Conservation (phyloP, 2,797 vertebrate species). For the Pseudomugil gertrudae region DNA sequence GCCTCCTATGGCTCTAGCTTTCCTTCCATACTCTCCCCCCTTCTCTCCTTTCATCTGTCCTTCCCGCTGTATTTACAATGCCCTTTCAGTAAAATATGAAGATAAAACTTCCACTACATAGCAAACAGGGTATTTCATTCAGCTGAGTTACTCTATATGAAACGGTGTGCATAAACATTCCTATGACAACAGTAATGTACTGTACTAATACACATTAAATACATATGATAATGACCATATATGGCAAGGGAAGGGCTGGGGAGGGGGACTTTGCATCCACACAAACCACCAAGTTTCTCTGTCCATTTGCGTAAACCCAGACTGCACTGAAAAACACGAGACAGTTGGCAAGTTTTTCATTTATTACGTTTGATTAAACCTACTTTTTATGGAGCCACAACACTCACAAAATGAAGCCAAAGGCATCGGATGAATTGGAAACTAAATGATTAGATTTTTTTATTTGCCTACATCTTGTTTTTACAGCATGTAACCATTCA, state of each 20-base stretch:
- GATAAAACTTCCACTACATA: slow-evolving; percentile 79
- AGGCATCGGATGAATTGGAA: neutral
- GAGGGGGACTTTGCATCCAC: slow-evolving; percentile 22
- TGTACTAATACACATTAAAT: slow-evolving; percentile 92
- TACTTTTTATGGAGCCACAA: slow-evolving; percentile 3
- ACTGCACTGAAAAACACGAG: slow-evolving; percentile 33
- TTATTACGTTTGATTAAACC: slow-evolving; percentile 9
- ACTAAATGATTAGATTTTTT: neutral
- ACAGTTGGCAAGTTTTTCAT: slow-evolving; percentile 31
- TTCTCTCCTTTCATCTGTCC: slow-evolving; percentile 47
- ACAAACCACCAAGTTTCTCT: slow-evolving; percentile 36
- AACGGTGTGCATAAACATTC: slow-evolving; percentile 83
- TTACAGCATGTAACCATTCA: neutral
- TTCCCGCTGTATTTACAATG: slow-evolving; percentile 76
- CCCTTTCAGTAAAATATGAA: slow-evolving; percentile 70
- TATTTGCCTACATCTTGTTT: neutral
- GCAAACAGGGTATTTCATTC: slow-evolving; percentile 79
- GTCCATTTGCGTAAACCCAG: slow-evolving; percentile 33
- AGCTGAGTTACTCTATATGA: slow-evolving; percentile 81
- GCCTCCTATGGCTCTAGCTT: slow-evolving; percentile 77
- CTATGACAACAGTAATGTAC: slow-evolving; percentile 98
- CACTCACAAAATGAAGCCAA: slow-evolving; percentile 16
- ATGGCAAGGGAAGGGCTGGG: slow-evolving; percentile 50
- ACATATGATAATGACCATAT: slow-evolving; percentile 82
- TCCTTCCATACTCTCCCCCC: slow-evolving; percentile 36